These are phyloP conservation scores for Chiloscyllium plagiosum DNA, from an alignment of 2,113 vertebrate species.

Conservation along the genomic window DNA sequence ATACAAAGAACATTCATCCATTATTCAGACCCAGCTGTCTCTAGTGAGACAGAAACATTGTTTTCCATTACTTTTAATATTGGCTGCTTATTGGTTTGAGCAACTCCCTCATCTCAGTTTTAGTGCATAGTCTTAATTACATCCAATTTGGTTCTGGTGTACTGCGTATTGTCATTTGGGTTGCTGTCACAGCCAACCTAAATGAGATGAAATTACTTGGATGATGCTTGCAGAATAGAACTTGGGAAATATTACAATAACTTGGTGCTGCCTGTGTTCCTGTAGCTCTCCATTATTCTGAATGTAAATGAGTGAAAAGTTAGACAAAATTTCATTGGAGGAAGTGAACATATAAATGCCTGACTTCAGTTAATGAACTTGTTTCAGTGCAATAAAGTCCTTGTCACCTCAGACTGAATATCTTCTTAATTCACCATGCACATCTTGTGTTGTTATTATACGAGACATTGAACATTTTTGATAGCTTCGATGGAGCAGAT, in stretches of 20 bases:
- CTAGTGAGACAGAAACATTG: slow-evolving; percentile 1
- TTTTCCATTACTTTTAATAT: slow-evolving; percentile 17
- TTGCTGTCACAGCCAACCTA: background rate
- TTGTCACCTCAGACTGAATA: background rate
- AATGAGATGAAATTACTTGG: background rate
- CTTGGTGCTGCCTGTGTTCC: background rate
- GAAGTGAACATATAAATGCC: background rate
- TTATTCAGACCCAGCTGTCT: background rate
- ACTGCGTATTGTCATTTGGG: background rate
- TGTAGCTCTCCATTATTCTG: too few relatives aligned
- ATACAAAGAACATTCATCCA: slow-evolving; percentile 6
- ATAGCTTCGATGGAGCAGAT: background rate
- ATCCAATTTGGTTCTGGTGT: background rate
- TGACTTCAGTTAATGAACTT: background rate
- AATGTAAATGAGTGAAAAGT: background rate
- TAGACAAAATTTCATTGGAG: background rate
- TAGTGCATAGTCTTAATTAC: background rate
- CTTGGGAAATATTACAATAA: background rate
- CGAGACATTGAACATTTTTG: background rate
- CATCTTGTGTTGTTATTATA: too few relatives aligned
- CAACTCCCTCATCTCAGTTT: background rate
- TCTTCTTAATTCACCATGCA: background rate
- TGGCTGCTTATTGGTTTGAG: background rate
- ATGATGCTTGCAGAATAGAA: background rate
- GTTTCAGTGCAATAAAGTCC: background rate